phyloP scores from a whole-genome alignment of 2,888 invertebrate genomes.

The Agonopterix heracliana region DNA sequence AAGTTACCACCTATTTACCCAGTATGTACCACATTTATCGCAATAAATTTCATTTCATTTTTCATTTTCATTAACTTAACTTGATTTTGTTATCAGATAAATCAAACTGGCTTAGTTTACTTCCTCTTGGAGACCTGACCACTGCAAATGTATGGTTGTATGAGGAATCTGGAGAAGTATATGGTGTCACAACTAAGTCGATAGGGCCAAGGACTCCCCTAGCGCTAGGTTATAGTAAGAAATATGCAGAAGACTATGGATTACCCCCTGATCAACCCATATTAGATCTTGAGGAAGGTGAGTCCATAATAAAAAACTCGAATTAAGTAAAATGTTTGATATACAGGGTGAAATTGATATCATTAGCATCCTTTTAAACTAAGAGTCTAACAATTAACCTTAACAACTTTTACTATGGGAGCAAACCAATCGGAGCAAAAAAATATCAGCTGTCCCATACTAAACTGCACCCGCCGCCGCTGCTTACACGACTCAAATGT shows the following conservation, averaged over 20 bases:
- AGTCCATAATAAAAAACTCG: not conserved
- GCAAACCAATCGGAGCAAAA: too few species aligned
- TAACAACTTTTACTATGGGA: too few species aligned
- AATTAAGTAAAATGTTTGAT: not conserved
- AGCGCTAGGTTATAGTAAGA: constrained; percentile 43
- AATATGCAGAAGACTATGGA: constrained; percentile 33
- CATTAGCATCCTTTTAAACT: not conserved
- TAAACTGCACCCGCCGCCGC: too few species aligned
- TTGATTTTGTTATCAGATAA: constrained; percentile 32
- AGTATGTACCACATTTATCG: too few species aligned
- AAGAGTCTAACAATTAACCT: too few species aligned
- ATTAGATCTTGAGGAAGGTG: constrained; percentile 36
- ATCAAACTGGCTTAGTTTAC: constrained; percentile 50
- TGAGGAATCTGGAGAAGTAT: constrained; percentile 39
- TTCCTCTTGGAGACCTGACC: constrained; percentile 36
- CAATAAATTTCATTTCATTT: not conserved
- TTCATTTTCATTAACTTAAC: not conserved
- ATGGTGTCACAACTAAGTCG: constrained; percentile 32
- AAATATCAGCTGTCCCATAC: too few species aligned
- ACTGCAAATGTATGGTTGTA: constrained; percentile 52
- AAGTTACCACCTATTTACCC: too few species aligned
- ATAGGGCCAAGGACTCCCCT: constrained; percentile 34
- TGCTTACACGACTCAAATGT: too few species aligned
- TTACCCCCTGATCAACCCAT: constrained; percentile 29
- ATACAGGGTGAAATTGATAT: not conserved